Evolutionary conservation across 2,113 vertebrate genomes (phyloP), one percentile per base, ranked within the genome.

Genomic region (Falco punctatus): DNA sequence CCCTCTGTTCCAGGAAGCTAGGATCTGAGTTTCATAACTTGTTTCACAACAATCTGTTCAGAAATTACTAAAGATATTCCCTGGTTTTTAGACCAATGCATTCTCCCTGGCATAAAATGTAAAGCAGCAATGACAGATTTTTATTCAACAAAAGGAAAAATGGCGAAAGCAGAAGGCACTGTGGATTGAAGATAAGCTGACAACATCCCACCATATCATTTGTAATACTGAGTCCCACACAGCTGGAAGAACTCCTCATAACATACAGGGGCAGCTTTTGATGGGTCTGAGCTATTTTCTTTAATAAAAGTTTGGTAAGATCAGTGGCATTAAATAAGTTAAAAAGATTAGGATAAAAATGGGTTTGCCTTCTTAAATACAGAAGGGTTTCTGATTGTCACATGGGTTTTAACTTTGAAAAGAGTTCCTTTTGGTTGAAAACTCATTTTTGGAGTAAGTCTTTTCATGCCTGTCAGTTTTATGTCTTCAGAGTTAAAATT

Each of bases 1-100:
- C 54, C 55, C 9, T 35, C n/a, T 93, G 64, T 86, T 91, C 46
- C 69, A 54, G 77, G 78, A 78, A 88, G 21, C 19, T n/a, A 51
- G 46, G 51, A 86, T 81, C n/a, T 84, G 81, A 88, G 72, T 78
- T 96, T 91, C 83, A 48, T 81, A 80, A 81, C 54, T 81, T 89
- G 72, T 94, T 96, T 86, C 83, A 86, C 84, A 96, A 87, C 80
- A 94, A 78, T 84, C 72, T 96, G 80, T 72, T 92, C 55, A 89
- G 83, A 96, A 92, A 78, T 92, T 74, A 35, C 75, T 78, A 48
- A 90, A 84, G 72, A 61, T 64, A 70, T 67, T 91, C 66, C 13
- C 46, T 62, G 5, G 28, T 78, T 88, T 94, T 89, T 15, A 94
- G 83, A 81, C 24, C 75, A 78, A 78, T 6, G 2, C 32, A 38